Conservation (phyloP, 2,888 invertebrate genomes). For the Vesta saturnalis region DNA sequence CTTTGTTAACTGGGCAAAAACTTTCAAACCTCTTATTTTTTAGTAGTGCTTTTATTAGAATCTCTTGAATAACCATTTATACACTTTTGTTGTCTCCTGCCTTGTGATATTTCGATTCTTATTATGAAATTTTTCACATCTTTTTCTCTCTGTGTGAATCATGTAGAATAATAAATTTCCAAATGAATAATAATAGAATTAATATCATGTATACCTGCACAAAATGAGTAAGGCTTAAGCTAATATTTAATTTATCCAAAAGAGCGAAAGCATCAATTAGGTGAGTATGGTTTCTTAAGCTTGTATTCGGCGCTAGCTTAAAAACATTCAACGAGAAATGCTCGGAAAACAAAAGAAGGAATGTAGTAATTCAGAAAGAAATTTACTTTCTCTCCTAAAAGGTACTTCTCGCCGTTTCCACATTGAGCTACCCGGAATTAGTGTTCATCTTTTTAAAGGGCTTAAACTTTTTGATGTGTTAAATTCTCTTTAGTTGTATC, state of each 20-base stretch:
- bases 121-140: too few relatives aligned
- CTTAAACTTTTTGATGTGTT: conserved; percentile 19
- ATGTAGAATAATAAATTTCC: too few relatives aligned
- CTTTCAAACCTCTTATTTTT: too few relatives aligned
- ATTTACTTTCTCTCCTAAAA: conserved; percentile 25
- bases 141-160: too few relatives aligned
- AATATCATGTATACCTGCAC: too few relatives aligned
- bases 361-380: conserved; percentile 20
- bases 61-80: too few relatives aligned
- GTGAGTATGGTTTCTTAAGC: conserved; percentile 15
- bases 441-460: conserved; percentile 21
- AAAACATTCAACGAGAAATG: conserved; percentile 13
- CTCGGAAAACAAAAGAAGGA: conserved; percentile 22
- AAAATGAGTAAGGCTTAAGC: too few relatives aligned
- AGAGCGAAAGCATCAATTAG: conserved; percentile 2
- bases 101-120: too few relatives aligned
- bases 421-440: conserved; percentile 19
- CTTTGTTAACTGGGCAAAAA: too few relatives aligned
- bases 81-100: too few relatives aligned
- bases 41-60: too few relatives aligned
- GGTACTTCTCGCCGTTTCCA: conserved; percentile 21
- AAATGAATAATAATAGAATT: too few relatives aligned
- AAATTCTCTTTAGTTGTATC: conserved; percentile 13
- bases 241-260: not conserved
- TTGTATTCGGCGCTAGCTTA: conserved; percentile 9